Evolutionary conservation across 2,888 invertebrate species (phyloP).

Genomic region (Selenia dentaria): DNA sequence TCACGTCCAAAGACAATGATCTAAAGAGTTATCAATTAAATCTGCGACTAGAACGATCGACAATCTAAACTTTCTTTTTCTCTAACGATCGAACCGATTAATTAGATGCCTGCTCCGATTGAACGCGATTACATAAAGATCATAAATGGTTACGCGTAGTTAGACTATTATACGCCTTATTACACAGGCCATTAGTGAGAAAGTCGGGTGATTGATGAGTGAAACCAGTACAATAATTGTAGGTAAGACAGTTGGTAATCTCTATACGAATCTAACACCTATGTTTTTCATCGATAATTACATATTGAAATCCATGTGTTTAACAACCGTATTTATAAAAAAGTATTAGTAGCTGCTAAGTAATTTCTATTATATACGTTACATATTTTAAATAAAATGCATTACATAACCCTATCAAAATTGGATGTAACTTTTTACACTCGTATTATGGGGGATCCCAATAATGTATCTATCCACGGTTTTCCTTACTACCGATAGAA

Average conservation of each 20-base stretch:
- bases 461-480: too few species aligned
- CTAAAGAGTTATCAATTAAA: slow-evolving; percentile 6
- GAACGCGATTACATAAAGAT: slow-evolving; percentile 47
- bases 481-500: too few species aligned
- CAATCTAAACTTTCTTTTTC: slow-evolving; percentile 47
- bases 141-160: slow-evolving; percentile 32
- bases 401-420: too few species aligned
- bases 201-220: slow-evolving; percentile 60
- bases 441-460: too few species aligned
- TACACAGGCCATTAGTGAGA: slow-evolving; percentile 59
- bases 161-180: slow-evolving; percentile 60
- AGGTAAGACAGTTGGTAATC: slow-evolving; percentile 20
- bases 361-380: too few species aligned
- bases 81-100: slow-evolving; percentile 41
- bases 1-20: slow-evolving; percentile 4
- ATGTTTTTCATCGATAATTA: too few species aligned
- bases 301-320: too few species aligned
- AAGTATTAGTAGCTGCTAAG: too few species aligned
- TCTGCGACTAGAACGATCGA: slow-evolving; percentile 4
- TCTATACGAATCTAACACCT: too few species aligned
- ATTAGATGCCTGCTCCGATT: slow-evolving; percentile 35
- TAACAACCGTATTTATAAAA: too few species aligned
- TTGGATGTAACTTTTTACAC: too few species aligned
- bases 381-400: too few species aligned
- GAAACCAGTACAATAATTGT: slow-evolving; percentile 41